phyloP scores from a whole-genome alignment of 2,113 vertebrate genomes.

The Chloroceryle aenea region DNA sequence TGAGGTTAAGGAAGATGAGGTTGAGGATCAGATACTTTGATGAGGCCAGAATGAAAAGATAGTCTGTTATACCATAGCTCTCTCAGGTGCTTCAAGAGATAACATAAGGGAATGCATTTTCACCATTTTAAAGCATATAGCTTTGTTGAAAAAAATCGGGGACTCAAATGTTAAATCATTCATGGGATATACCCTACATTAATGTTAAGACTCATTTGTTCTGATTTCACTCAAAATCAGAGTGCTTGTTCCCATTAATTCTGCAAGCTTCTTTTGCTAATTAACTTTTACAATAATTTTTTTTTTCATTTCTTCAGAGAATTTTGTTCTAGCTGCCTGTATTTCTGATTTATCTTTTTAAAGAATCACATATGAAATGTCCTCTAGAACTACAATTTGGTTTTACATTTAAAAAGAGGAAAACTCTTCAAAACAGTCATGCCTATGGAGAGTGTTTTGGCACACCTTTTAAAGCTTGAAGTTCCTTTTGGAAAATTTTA shows the following conservation, averaged over 20 bases:
- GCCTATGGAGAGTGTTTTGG: not conserved
- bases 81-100: not conserved
- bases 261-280: slow-evolving; percentile 12
- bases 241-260: slow-evolving; percentile 16
- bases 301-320: not conserved
- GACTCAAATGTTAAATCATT: slow-evolving; percentile 43
- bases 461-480: not conserved
- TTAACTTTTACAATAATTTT: slow-evolving; percentile 37
- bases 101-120: not conserved
- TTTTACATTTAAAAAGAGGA: not conserved
- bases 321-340: not conserved
- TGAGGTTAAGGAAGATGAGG: not conserved
- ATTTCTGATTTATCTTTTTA: not conserved
- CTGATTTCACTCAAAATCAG: slow-evolving; percentile 41
- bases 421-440: not conserved
- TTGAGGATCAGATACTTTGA: not conserved
- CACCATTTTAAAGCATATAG: not conserved
- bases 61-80: not conserved
- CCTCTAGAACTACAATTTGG: not conserved
- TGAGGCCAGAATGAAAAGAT: not conserved
- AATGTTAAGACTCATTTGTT: slow-evolving; percentile 51
- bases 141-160: not conserved
- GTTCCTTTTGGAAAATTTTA: not conserved
- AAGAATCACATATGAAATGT: not conserved
- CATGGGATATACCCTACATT: not conserved